Base-by-base conservation (phyloP, 2,113 vertebrate species). In the Sinocyclocheilus anophthalmus region DNA sequence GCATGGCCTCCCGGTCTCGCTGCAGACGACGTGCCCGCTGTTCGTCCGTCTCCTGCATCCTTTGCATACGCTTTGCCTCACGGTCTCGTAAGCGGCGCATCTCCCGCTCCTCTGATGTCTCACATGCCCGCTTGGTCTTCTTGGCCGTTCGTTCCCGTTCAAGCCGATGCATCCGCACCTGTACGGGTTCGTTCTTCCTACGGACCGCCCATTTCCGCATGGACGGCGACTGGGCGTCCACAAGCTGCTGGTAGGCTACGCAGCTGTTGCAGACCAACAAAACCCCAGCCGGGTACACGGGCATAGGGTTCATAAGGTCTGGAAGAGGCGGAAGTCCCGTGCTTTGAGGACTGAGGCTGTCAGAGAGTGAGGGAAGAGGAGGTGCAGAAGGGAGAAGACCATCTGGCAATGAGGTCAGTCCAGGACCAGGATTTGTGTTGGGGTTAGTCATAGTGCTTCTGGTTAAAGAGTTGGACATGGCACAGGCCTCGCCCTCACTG, bases 231-330 rank as follows among this genome's bases (percentile, higher is more conserved):
- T 98, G 97, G 0, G 95, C 93, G 79, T 97, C 96, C 57, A 97
- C 93, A 4, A 99, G 91, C 93, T 97, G 96, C 5, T 98, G 97
- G 69, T 98, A 99, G 2, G 97, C 96, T 2, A 96, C 92, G 3
- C 97, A 99, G 91, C 96, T 97, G 94, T 99, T 99, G 92, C 98
- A 99, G 84, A 99, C 97, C 33, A 99, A 96, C 88, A 99, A 95
- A 70, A 99, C 94, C 39, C 97, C 96, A 0, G 97, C 97, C 0
- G 98, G 98, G 78, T 97, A 98, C 85, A 99, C 97, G 0, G 96
- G 93, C 84, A 93, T 89, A 0, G 94, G 91, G 90, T 93, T 95
- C 53, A 97, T 94, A 87, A 97, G 92, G 91, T 95, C 95, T 0
- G 93, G 92, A 83, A 95, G 94, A 0, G 93, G 93, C 24, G 94